phyloP scores from a whole-genome alignment of 2,113 vertebrate genomes.

The Lutjanus erythropterus region DNA sequence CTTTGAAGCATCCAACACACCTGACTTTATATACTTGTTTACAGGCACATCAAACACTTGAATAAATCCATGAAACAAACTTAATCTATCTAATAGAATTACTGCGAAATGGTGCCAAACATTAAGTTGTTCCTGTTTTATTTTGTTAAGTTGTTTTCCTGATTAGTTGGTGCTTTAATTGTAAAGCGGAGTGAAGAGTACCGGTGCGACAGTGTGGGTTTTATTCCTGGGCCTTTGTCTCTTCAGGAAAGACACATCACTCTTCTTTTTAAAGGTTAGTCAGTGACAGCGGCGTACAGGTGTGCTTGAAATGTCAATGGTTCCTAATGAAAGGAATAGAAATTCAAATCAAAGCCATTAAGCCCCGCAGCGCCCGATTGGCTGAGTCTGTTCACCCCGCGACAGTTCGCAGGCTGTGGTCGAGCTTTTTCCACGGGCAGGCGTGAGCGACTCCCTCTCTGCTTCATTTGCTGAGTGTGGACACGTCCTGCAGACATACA shows the following conservation, averaged over 20 bases:
- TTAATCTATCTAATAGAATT: background rate
- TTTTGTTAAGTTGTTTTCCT: background rate
- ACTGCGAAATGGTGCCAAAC: background rate
- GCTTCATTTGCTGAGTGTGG: slow-evolving; percentile 61
- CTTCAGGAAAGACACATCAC: slow-evolving; percentile 40
- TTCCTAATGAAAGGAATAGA: slow-evolving; percentile 69
- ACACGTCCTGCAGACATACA: slow-evolving; percentile 16
- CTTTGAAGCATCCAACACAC: slow-evolving; percentile 14
- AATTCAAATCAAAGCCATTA: slow-evolving; percentile 71
- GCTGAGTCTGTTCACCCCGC: slow-evolving; percentile 30
- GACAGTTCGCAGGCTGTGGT: slow-evolving; percentile 25
- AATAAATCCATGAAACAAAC: background rate
- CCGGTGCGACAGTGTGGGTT: background rate
- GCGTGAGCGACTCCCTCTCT: slow-evolving; percentile 42
- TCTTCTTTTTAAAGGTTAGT: slow-evolving; percentile 67
- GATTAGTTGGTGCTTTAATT: slow-evolving; percentile 16
- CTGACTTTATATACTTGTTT: background rate
- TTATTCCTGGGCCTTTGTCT: slow-evolving; percentile 43
- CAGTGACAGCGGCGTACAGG: slow-evolving; percentile 41
- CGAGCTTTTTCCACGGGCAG: slow-evolving; percentile 51
- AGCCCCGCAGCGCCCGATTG: slow-evolving; percentile 30
- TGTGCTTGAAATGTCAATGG: slow-evolving; percentile 76
- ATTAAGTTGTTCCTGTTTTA: background rate
- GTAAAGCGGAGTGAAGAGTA: background rate
- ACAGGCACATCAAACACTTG: background rate